Evolutionary conservation across 2,113 vertebrate species (phyloP).

Genomic region (Gymnarchus niloticus): DNA sequence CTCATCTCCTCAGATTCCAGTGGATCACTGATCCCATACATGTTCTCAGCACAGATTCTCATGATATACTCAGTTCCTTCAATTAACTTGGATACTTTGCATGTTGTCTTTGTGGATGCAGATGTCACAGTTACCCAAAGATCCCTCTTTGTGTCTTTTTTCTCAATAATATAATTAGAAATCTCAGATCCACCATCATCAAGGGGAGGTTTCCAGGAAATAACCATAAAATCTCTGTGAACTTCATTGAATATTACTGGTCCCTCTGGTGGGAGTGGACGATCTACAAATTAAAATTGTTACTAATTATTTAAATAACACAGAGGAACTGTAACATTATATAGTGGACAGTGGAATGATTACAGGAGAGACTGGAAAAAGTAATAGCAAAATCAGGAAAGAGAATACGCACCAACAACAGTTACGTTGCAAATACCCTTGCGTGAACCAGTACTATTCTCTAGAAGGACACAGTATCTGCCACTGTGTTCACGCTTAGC

Average conservation of each 20-base stretch:
- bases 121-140: conserved; percentile 90
- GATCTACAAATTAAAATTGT: conserved; percentile 62
- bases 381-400: neutral
- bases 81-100: conserved; percentile 87
- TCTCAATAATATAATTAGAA: conserved; percentile 95
- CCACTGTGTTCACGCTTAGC: conserved; percentile 82
- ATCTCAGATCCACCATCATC: conserved; percentile 85
- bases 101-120: conserved; percentile 79
- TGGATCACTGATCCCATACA: conserved; percentile 93
- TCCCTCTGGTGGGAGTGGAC: conserved; percentile 86
- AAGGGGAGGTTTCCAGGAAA: conserved; percentile 94
- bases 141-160: conserved; percentile 83
- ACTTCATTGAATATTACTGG: conserved; percentile 93
- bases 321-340: neutral
- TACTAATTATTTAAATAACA: neutral
- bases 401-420: conserved; percentile 78
- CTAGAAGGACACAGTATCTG: conserved; percentile 83
- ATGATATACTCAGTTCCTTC: conserved; percentile 91
- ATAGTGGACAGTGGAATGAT: neutral
- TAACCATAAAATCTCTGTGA: conserved; percentile 85
- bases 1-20: conserved; percentile 91
- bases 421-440: conserved; percentile 85
- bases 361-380: neutral
- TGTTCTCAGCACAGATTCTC: conserved; percentile 90
- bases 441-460: conserved; percentile 88